Evolutionary conservation across 2,888 invertebrate genomes (phyloP), one percentile per base, ranked within the genome.

Genomic region (Xestoiulus laeticollis): DNA sequence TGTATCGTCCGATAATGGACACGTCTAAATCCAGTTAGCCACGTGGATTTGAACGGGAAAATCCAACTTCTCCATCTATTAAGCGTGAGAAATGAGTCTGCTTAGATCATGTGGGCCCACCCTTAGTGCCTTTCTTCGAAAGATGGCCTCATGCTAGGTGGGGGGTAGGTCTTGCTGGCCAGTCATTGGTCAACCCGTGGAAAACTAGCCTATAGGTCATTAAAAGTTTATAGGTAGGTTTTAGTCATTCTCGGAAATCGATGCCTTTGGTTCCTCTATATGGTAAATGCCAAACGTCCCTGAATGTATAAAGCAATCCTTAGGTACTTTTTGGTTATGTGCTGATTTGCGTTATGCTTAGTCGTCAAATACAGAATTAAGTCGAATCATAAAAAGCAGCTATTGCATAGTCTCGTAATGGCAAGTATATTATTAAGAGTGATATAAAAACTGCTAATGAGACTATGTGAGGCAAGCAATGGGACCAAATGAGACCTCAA

Each of bases 1-100:
- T 53, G 53, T 53, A 53, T 53, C 53, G 53, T 53, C 53, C 53
- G 12, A 53, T 53, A 85, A 85, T 85, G 85, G 85, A 85, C 85
- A 44, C 38, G 43, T 43, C 38, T 43, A 85, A 85, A 85, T 85
- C 85, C 85, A 85, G 85, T 85, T 85, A 85, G 85, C 43, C 85
- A 85, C 85, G 85, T 85, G 85, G 43, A 44, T 44, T 85, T 85
- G 43, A 85, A 85, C 38, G 38, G 22, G 26, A 38, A 38, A 38
- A 26, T 43, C 43, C 85, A 30, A n/a, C 83, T 83, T 43, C 85
- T 26, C 43, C 85, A 53, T 53, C 19, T 53, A 53, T 53, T 53
- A 53, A 53, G n/a, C 53, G 53, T 53, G 53, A 53, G 53, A 53
- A 53, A 53, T 53, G 53, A 53, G 53, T n/a, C n/a, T n/a, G 48